Evolutionary conservation across 2,797 vertebrate genomes (phyloP).

Genomic region (Clarias fuscus): DNA sequence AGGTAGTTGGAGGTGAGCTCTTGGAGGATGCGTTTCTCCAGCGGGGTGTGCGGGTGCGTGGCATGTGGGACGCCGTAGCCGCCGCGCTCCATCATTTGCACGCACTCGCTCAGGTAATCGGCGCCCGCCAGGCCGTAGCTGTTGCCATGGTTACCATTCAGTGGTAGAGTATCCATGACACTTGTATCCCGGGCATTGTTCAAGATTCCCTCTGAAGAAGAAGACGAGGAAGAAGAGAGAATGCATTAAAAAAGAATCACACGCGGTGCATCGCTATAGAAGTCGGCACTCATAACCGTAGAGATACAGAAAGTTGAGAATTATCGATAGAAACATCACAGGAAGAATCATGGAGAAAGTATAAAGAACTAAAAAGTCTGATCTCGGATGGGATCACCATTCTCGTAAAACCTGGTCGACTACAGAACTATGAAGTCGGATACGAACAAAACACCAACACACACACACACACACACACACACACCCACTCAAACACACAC

Average conservation of each 20-base stretch:
- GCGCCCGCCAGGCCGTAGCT: conserved; percentile 95
- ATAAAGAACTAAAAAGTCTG: neutral
- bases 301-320: neutral
- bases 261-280: neutral
- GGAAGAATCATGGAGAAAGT: neutral
- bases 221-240: conserved; percentile 45
- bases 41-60: conserved; percentile 88
- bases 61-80: conserved; percentile 31
- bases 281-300: conserved; percentile 16
- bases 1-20: conserved; percentile 98
- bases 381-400: neutral
- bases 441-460: conserved; percentile 25
- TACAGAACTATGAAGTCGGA: neutral
- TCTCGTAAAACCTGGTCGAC: neutral
- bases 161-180: conserved; percentile 99
- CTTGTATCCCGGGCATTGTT: conserved; percentile 99
- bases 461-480: conserved; percentile 55
- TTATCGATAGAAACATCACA: neutral
- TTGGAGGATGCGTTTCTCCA: conserved; percentile 98
- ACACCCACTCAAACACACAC: conserved; percentile 36
- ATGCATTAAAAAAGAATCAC: conserved; percentile 33
- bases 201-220: conserved; percentile 99
- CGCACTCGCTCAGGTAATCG: conserved; percentile 98
- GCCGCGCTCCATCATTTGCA: conserved; percentile 96
- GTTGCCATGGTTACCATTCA: conserved; percentile 99